Evolutionary conservation across 1,140 invertebrate genomes (phyloP), one percentile per base, ranked within the genome.

Genomic region (Steinernema khuongi): DNA sequence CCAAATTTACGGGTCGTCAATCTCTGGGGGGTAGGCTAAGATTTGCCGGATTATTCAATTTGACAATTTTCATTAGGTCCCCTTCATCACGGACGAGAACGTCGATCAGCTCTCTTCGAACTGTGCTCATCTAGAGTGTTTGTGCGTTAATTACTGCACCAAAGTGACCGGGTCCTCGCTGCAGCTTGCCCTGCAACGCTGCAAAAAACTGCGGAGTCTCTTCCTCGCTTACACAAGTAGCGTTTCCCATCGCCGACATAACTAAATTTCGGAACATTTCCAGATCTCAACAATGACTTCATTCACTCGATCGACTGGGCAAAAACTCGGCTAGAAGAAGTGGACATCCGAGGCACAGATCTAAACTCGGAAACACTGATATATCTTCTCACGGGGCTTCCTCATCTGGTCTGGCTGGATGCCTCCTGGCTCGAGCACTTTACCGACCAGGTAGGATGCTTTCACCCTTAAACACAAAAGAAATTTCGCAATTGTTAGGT

Each of bases 341-440:
- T 99, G 73, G 96, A 99, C 83, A 91, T 99, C 31, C 96, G 94
- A 0, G 96, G 93, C 0, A 99, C 96, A 0, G 96, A 99, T 86
- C 87, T 99, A 32, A 92, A 91, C 0, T 91, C 92, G 0, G 94
- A 97, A 83, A 95, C 94, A 80, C 88, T 99, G 7, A 92, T 94
- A 75, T 93, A 95, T 84, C 91, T 99, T 89, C 87, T 99, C 0
- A 91, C 90, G 0, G 88, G 94, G 76, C 91, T 97, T 70, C 93
- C 92, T 0, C 90, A 90, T 44, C 88, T 99, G 18, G 88, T 92
- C 72, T 97, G 94, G 87, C 87, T 99, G 1, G 92, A 92, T 44
- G 94, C 95, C 0, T 95, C 95, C 0, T 94, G 97, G 87, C 90
- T 96, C 60, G 97, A 99, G 86, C 94, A 94, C 1, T 96, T 99